Evolutionary conservation across 2,797 vertebrate genomes (phyloP), one percentile per base, ranked within the genome.

Genomic region (Muscicapa striata): DNA sequence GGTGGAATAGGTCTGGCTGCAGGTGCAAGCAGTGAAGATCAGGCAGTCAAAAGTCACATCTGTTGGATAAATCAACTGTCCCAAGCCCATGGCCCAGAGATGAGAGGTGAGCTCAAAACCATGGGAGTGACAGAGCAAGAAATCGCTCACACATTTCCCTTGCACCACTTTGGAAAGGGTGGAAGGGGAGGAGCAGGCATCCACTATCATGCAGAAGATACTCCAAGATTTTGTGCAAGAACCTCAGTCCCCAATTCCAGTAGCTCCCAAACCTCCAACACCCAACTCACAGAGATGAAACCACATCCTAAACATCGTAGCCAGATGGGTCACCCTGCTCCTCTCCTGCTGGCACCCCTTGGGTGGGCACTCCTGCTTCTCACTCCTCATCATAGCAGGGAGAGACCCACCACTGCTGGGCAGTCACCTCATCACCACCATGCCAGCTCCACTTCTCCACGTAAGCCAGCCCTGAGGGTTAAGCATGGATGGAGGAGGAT

Each of bases 401-500:
- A 46, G 5, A 66, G 62, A 36, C 40, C 69, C 62, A 70, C 34
- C 45, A 46, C 23, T 1, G 4, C 63, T 30, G 38, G 46, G 34
- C 58, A 34, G 66, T 24, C 84, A 61, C 51, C 73, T 77, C 1
- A 0, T 41, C 73, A 74, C 19, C 4, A 2, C 70, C 43, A 20
- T 1, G 2, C 40, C 74, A 72, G 70, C 78, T 67, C 64, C 49
- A 5, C 59, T 75, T 32, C 86, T 27, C 67, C 57, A 57, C 1
- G 2, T 61, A 46, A 94, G 78, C 72, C 73, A 95, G 82, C 22
- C 82, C 52, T 40, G 61, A 30, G 79, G 73, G 76, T 86, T 94
- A 93, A 95, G 91, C 84, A 58, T 29, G 84, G 91, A 87, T 89
- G 89, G 93, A 88, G 54, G 13, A 85, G 82, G 93, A 95, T 96